These are phyloP conservation scores for Brachystomella parvula DNA, from an alignment of 1,140 invertebrate species.

Conservation along the genomic window DNA sequence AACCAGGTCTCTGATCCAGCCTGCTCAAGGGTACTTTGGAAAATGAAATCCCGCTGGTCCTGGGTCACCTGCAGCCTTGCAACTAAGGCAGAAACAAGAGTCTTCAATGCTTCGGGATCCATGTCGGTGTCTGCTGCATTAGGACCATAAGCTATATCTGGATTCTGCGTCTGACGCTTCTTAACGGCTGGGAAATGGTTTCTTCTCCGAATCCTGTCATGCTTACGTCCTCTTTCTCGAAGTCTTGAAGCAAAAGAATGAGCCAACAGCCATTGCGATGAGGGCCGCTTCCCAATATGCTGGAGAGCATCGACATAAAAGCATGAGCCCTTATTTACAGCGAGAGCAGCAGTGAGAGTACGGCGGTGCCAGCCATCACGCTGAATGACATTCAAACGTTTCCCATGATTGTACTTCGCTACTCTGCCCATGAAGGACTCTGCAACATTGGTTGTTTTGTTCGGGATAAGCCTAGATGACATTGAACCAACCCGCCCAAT, in stretches of 20 bases:
- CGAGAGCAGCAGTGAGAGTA: background rate
- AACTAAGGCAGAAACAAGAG: background rate
- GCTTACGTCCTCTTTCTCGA: too few relatives aligned
- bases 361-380: background rate
- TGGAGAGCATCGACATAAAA: background rate
- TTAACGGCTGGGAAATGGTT: background rate
- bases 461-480: conserved; percentile 5
- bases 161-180: background rate
- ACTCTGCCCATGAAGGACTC: conserved; percentile 13
- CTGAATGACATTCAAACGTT: conserved; percentile 10
- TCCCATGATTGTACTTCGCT: conserved; percentile 15
- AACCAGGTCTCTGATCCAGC: background rate
- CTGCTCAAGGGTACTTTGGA: background rate
- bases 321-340: background rate
- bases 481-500: background rate
- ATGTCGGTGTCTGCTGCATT: background rate
- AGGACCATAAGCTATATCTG: background rate
- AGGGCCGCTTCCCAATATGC: too few relatives aligned
- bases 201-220: background rate
- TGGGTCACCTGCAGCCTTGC: background rate
- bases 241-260: too few relatives aligned
- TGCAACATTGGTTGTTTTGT: conserved; percentile 5
- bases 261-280: too few relatives aligned
- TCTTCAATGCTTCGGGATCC: background rate
- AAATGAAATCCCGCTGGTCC: background rate